phyloP scores from a whole-genome alignment of 2,113 vertebrate species.

The Ictalurus punctatus region DNA sequence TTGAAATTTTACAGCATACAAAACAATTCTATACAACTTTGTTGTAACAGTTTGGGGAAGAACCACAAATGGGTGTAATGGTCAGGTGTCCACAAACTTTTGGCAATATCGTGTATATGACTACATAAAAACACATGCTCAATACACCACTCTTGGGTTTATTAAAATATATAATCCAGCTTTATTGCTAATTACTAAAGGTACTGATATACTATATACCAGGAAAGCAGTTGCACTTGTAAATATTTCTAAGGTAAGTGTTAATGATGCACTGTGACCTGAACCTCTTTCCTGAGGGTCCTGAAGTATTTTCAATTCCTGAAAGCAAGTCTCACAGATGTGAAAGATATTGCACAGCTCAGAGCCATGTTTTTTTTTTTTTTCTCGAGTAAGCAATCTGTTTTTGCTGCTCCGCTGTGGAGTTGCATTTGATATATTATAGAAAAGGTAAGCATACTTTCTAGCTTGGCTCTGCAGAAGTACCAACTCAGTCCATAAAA shows the following conservation, averaged over 20 bases:
- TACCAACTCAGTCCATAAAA: neutral
- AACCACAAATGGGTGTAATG: neutral
- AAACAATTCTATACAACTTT: no score
- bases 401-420: neutral
- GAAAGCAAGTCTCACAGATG: neutral
- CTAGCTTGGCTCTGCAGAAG: neutral
- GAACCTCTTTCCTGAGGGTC: neutral
- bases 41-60: neutral
- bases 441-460: conserved; percentile 1
- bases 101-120: neutral
- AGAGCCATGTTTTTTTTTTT: neutral
- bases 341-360: neutral
- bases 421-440: neutral
- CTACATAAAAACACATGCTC: neutral
- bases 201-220: neutral
- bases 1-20: neutral
- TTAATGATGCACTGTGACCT: neutral
- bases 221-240: neutral
- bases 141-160: neutral
- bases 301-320: neutral
- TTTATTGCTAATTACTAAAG: neutral
- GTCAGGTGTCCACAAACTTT: neutral
- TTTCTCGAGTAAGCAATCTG: neutral
- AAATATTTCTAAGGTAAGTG: neutral
- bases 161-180: neutral